Conservation (phyloP, 2,113 vertebrate genomes). For the Cardinalis cardinalis region DNA sequence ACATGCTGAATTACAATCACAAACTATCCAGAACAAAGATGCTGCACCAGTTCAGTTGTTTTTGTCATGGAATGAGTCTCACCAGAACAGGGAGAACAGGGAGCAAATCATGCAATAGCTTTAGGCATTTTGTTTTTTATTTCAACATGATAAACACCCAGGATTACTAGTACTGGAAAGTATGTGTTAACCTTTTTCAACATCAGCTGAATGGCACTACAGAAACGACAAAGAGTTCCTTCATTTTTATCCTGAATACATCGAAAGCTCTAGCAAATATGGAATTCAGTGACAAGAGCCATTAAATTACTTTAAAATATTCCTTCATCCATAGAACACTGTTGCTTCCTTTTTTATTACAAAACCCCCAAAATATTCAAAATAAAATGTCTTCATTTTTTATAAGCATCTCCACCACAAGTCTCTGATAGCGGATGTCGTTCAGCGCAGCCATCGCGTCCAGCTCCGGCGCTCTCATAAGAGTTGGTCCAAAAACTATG, state of each 20-base stretch:
- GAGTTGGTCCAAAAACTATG: constrained; percentile 94
- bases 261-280: constrained; percentile 71
- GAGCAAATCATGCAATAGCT: constrained; percentile 86
- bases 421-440: constrained; percentile 97
- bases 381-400: constrained; percentile 97
- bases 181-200: constrained; percentile 71
- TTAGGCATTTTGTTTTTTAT: constrained; percentile 67
- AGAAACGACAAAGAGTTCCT: constrained; percentile 76
- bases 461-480: constrained; percentile 91
- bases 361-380: constrained; percentile 69
- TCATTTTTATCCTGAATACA: constrained; percentile 82
- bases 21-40: constrained; percentile 80
- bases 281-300: constrained; percentile 63
- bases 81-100: constrained; percentile 82
- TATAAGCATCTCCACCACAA: constrained; percentile 98
- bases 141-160: constrained; percentile 79
- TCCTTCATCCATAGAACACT: constrained; percentile 75
- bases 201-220: constrained; percentile 71
- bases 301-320: constrained; percentile 77
- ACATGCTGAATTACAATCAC: constrained; percentile 88
- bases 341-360: constrained; percentile 68
- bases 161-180: constrained; percentile 74
- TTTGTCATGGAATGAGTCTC: constrained; percentile 77
- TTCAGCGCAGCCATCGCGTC: constrained; percentile 93
- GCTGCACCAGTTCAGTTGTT: constrained; percentile 73